phyloP scores from a whole-genome alignment of 2,888 invertebrate species.

The Anthophora plumipes region DNA sequence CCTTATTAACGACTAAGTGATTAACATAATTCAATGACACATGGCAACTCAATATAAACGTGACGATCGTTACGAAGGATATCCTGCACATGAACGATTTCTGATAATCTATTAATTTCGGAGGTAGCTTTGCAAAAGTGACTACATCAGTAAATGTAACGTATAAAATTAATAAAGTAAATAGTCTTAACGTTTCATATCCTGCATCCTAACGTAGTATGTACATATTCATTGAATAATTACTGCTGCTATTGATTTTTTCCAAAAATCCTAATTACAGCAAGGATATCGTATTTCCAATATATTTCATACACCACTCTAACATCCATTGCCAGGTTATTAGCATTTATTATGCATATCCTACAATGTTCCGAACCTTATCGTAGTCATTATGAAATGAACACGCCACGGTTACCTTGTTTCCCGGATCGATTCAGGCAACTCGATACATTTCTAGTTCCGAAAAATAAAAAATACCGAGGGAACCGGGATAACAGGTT shows the following conservation, averaged over 20 bases:
- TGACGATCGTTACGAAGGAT: no score
- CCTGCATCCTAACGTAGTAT: background rate
- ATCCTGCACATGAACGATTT: no score
- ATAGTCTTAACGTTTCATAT: background rate
- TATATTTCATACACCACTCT: background rate
- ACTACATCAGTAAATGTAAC: no score
- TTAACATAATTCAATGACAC: no score
- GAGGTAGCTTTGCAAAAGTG: no score
- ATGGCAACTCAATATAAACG: no score
- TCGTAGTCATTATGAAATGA: background rate
- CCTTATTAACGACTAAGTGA: no score
- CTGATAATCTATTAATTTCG: no score
- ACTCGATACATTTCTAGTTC: background rate
- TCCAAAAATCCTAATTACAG: background rate
- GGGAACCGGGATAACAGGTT: slow-evolving; percentile 35
- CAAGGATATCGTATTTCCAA: background rate
- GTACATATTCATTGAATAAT: background rate
- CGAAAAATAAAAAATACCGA: background rate
- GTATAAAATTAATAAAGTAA: background rate
- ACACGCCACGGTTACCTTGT: background rate
- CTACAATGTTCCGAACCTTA: background rate
- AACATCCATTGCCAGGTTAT: background rate
- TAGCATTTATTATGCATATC: background rate
- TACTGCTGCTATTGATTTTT: background rate
- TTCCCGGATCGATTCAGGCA: slow-evolving; percentile 3